Evolutionary conservation across 1,140 invertebrate species (phyloP).

Genomic region (Drosophila orosa): DNA sequence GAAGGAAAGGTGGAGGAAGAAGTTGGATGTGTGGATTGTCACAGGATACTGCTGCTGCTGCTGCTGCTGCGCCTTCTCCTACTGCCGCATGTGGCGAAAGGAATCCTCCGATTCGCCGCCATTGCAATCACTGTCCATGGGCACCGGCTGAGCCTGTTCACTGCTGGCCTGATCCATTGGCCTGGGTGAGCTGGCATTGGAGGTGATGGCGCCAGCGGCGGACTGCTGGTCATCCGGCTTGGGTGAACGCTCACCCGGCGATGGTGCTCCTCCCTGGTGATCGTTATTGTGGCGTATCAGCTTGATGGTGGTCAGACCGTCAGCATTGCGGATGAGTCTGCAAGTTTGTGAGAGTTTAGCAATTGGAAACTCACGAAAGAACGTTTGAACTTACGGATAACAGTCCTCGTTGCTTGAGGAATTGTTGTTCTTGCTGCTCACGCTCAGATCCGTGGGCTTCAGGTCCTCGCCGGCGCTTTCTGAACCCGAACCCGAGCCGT

Average conservation of each 20-base stretch:
- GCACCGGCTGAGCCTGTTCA: slow-evolving; percentile 57
- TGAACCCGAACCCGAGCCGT: slow-evolving; percentile 45
- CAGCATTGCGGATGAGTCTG: slow-evolving; percentile 83
- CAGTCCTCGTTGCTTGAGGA: slow-evolving; percentile 71
- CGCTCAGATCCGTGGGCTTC: slow-evolving; percentile 85
- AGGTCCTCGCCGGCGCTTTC: slow-evolving; percentile 83
- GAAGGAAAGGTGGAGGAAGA: slow-evolving; percentile 1
- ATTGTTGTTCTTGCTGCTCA: slow-evolving; percentile 63
- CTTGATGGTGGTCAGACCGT: slow-evolving; percentile 84
- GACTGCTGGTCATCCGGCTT: slow-evolving; percentile 50
- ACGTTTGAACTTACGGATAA: slow-evolving; percentile 78
- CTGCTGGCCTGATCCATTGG: slow-evolving; percentile 66
- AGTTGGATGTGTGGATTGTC: slow-evolving; percentile 51
- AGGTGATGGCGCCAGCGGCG: slow-evolving; percentile 7
- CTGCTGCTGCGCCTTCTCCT: slow-evolving; percentile 7
- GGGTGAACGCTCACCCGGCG: slow-evolving; percentile 50
- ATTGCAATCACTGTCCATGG: slow-evolving; percentile 78
- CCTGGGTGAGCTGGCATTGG: slow-evolving; percentile 48
- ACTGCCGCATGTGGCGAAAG: slow-evolving; percentile 69
- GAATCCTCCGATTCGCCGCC: slow-evolving; percentile 60
- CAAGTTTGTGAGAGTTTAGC: slow-evolving; percentile 38
- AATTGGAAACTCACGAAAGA: background rate
- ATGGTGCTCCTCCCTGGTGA: slow-evolving; percentile 27
- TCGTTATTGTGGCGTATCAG: slow-evolving; percentile 82
- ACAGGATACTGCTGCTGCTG: slow-evolving; percentile 26